A percentile compares a stretch with the other conserved stretches of the same genome.
Evolutionary conservation across 2,797 vertebrate species (phyloP).

Genomic region (Enteromius radiatus): DNA sequence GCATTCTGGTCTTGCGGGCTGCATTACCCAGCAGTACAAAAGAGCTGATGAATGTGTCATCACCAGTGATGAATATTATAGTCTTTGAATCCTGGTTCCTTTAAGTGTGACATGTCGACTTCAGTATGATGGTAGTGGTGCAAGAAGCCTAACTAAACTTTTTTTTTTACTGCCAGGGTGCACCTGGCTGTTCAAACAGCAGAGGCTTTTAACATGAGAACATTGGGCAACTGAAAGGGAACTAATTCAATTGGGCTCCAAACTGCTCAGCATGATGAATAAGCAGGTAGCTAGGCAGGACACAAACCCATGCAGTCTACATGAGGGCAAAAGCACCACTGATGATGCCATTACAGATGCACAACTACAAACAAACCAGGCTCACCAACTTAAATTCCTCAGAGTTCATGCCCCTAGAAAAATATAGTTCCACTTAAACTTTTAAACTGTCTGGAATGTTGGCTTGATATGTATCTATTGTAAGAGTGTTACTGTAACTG

Average conservation of each 20-base stretch:
- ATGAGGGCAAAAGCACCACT: neutral
- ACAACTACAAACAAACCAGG: neutral
- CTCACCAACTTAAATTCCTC: too few species aligned
- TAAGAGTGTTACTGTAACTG: neutral
- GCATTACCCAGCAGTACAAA: constrained; percentile 19
- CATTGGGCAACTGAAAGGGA: constrained; percentile 52
- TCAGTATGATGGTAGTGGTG: constrained; percentile 25
- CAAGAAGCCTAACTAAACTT: constrained; percentile 35
- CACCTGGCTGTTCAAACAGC: constrained; percentile 52
- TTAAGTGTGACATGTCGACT: constrained; percentile 46
- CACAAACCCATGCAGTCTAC: constrained; percentile 21
- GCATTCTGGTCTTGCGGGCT: constrained; percentile 27
- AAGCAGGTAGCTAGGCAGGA: constrained; percentile 53
- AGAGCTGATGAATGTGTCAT: constrained; percentile 36
- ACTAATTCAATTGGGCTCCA: constrained; percentile 55
- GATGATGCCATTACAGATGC: constrained; percentile 9
- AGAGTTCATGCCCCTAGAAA: neutral
- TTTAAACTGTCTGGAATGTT: constrained; percentile 25
- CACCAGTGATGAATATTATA: constrained; percentile 26
- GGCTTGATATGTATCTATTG: neutral
- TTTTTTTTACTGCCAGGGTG: constrained; percentile 38
- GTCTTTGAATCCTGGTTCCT: constrained; percentile 22
- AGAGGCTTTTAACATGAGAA: constrained; percentile 57
- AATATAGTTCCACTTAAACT: neutral
- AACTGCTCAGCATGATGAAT: constrained; percentile 49